A percentile compares a stretch with the other conserved stretches of the same genome.
These are phyloP conservation scores for Heliocidaris erythrogramma DNA, from an alignment of 35 echinoderm and acorn worm species.

Conservation along the genomic window DNA sequence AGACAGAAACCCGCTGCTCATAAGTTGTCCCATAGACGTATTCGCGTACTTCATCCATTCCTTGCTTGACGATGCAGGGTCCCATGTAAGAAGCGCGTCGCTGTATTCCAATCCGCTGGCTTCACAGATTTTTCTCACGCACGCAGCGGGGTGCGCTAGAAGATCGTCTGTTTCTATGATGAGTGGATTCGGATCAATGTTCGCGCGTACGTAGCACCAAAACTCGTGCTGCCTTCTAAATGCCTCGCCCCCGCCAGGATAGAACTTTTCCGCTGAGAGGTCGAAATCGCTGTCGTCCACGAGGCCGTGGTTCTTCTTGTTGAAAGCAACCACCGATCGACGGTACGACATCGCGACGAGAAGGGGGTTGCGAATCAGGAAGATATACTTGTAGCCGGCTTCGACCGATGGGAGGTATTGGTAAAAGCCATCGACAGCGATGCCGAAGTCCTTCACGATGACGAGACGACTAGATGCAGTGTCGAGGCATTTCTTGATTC, in stretches of 20 bases:
- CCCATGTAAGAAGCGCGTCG: not conserved
- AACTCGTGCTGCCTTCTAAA: not conserved
- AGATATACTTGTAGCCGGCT: slow-evolving; percentile 20
- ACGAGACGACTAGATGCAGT: not conserved
- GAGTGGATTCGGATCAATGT: slow-evolving; percentile 24
- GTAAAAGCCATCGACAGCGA: not conserved
- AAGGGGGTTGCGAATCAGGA: not conserved
- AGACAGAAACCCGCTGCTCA: not conserved
- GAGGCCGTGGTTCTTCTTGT: not conserved
- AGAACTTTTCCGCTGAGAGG: not conserved
- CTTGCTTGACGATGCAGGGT: not conserved
- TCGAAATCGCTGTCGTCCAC: not conserved
- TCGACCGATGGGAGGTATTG: slow-evolving; percentile 6
- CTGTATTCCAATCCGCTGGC: not conserved
- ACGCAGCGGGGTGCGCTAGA: not conserved
- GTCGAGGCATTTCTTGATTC: slow-evolving; percentile 12
- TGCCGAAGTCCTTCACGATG: not conserved
- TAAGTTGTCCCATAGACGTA: not conserved
- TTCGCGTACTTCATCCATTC: not conserved
- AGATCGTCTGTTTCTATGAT: not conserved
- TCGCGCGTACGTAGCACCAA: not conserved
- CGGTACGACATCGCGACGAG: not conserved
- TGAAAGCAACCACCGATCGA: not conserved
- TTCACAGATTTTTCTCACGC: not conserved
- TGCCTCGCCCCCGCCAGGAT: not conserved